A percentile compares a stretch with the other conserved stretches of the same genome.
Conservation (phyloP, 1,140 invertebrate species). For the Adoxophyes honmai region DNA sequence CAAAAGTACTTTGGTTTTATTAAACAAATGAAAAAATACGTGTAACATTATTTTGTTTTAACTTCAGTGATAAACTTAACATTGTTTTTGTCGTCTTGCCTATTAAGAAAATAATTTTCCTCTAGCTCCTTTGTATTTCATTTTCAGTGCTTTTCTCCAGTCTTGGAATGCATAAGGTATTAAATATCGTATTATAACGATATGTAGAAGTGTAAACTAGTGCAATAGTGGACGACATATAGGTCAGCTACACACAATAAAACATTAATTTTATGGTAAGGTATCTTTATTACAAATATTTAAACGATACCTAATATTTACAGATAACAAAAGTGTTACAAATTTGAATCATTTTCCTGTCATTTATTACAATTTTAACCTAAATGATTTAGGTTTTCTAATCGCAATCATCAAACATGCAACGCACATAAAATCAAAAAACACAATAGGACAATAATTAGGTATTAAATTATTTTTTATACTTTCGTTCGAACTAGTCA, state of each 20-base stretch:
- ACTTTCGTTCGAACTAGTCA: slow-evolving; percentile 34
- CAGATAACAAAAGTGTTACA: slow-evolving; percentile 60
- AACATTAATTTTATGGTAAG: slow-evolving; percentile 49
- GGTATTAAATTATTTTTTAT: slow-evolving; percentile 25
- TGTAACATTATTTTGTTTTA: no score
- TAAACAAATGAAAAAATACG: no score
- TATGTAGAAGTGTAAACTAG: no score
- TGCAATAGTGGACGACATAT: no score
- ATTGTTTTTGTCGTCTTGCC: no score
- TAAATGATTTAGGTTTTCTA: slow-evolving; percentile 6
- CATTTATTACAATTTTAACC: not conserved
- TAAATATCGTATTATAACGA: no score
- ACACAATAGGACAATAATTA: slow-evolving; percentile 27
- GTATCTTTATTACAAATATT: slow-evolving; percentile 65
- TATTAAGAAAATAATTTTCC: no score
- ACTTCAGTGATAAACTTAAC: no score
- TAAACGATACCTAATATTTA: slow-evolving; percentile 58
- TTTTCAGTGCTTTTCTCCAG: no score
- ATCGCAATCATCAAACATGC: slow-evolving; percentile 18
- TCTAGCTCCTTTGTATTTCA: no score
- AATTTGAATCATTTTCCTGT: slow-evolving; percentile 21
- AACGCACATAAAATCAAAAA: slow-evolving; percentile 21
- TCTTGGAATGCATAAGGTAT: no score
- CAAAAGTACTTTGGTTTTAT: no score
- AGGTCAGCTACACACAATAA: slow-evolving; percentile 25